phyloP scores from a whole-genome alignment of 1,140 invertebrate genomes.

The Himalopsyche phryganea region DNA sequence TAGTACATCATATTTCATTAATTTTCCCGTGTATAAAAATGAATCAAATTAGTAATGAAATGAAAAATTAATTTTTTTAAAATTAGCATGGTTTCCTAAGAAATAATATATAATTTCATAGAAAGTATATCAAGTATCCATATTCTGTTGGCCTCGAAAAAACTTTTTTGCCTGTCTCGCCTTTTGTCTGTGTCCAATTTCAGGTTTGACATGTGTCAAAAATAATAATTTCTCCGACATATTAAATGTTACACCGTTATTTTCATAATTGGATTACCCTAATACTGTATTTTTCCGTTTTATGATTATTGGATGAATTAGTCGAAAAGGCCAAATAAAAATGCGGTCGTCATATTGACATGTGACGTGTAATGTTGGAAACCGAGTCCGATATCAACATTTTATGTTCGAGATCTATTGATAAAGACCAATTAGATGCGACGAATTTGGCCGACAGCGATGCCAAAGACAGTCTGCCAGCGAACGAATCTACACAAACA shows the following conservation, averaged over 20 bases:
- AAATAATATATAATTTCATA: too few relatives aligned
- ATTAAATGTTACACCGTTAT: conserved; percentile 6
- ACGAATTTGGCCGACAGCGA: conserved; percentile 16
- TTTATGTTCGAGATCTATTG: conserved; percentile 10
- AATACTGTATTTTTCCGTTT: conserved; percentile 3
- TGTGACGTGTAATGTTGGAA: conserved; percentile 23
- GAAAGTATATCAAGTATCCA: too few relatives aligned
- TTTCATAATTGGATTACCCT: conserved; percentile 12
- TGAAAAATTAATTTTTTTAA: too few relatives aligned
- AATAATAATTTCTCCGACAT: conserved; percentile 6
- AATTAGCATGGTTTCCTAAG: too few relatives aligned
- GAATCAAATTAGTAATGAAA: too few relatives aligned
- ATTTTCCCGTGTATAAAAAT: too few relatives aligned
- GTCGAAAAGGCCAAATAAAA: neutral
- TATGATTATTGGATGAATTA: neutral
- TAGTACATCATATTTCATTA: too few relatives aligned
- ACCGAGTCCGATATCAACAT: conserved; percentile 7
- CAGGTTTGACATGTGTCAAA: conserved; percentile 26
- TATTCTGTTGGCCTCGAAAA: too few relatives aligned
- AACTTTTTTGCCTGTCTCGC: too few relatives aligned
- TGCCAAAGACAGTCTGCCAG: conserved; percentile 15
- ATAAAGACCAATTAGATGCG: conserved; percentile 14
- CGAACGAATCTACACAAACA: conserved; percentile 2
- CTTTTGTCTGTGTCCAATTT: too few relatives aligned
- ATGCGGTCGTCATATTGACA: neutral